These are phyloP conservation scores for Pagrus major DNA, from an alignment of 2,113 vertebrate genomes.

Conservation along the genomic window DNA sequence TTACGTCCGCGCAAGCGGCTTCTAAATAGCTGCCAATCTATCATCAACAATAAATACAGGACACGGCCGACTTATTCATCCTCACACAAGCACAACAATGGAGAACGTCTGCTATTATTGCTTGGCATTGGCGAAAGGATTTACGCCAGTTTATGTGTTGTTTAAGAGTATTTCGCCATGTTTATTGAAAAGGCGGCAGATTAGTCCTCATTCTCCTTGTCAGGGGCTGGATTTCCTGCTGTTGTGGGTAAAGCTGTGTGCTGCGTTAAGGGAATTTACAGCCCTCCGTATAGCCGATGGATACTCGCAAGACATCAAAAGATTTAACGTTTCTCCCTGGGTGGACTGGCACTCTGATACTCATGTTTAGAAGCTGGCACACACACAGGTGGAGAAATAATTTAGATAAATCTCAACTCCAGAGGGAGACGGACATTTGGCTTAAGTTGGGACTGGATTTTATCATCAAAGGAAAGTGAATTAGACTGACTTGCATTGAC, in stretches of 20 bases:
- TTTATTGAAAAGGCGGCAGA: conserved; percentile 67
- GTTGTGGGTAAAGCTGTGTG: conserved; percentile 52
- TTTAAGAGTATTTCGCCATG: conserved; percentile 59
- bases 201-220: conserved; percentile 70
- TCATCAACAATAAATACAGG: conserved; percentile 51
- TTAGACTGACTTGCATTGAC: conserved; percentile 68
- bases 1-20: conserved; percentile 19
- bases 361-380: conserved; percentile 75
- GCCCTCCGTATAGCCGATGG: conserved; percentile 48
- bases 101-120: conserved; percentile 47
- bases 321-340: conserved; percentile 63
- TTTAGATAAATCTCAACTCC: conserved; percentile 77
- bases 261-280: conserved; percentile 65
- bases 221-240: conserved; percentile 61
- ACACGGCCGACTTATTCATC: conserved; percentile 46
- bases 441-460: conserved; percentile 69
- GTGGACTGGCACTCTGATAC: conserved; percentile 62
- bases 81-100: conserved; percentile 43
- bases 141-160: conserved; percentile 63
- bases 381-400: conserved; percentile 61
- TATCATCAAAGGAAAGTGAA: conserved; percentile 76
- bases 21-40: conserved; percentile 59
- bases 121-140: conserved; percentile 46
- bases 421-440: conserved; percentile 68
- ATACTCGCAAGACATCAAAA: conserved; percentile 75